Evolutionary conservation across 2,113 vertebrate genomes (phyloP), one percentile per base, ranked within the genome.

Genomic region (Nibea albiflora): DNA sequence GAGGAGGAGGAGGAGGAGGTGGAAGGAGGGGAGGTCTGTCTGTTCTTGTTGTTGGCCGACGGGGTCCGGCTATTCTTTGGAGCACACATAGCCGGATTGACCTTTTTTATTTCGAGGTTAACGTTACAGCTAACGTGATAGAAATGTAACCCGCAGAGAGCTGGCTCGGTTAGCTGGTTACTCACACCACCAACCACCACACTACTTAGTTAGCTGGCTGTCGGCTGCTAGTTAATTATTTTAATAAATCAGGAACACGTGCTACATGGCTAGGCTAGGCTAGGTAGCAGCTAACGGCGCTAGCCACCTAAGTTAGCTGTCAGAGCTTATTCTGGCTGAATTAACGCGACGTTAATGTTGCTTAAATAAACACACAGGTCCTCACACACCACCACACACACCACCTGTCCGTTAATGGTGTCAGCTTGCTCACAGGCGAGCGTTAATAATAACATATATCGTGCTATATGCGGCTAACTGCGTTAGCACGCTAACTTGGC

Each of bases 211-310:
- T 61, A 52, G 57, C 80, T 76, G 26, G 50, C 28, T 74, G 42
- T 73, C 42, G 19, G 14, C 71, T 44, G 76, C 57, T 52, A 17
- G 68, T 90, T 88, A 66, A 78, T 91, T 88, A 88, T 90, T 87
- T 88, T 91, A 35, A 80, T 79, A 89, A 90, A 89, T 88, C 83
- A 87, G 71, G 83, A 90, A 91, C 93, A 94, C 93, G 93, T 94
- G 93, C 92, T 94, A 93, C 78, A 92, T 85, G 81, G 92, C 91
- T 93, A 91, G 62, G 92, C 91, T 92, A 93, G 17, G 68, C 78
- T 91, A 85, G 84, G 80, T 70, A 20, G 19, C 22, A 28, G 90
- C 89, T 89, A 90, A 58, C 64, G 14, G 11, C 42, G 75, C 64
- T 88, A 91, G 73, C 86, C 58, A 1, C 11, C 22, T 11, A 15